Conservation (phyloP, 2,888 invertebrate genomes). For the Agonopterix arenella region DNA sequence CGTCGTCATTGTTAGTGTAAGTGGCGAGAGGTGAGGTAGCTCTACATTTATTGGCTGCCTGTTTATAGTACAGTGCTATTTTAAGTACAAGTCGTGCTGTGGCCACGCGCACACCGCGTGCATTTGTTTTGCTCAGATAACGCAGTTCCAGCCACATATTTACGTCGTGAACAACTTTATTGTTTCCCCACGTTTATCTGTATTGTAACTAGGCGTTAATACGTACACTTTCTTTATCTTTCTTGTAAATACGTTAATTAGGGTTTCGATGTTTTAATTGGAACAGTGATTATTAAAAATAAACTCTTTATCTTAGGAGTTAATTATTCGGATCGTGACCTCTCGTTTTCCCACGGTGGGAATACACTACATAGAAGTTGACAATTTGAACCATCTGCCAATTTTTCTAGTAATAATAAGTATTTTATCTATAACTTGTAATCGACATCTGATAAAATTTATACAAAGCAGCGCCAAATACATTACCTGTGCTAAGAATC, state of each 20-base stretch:
- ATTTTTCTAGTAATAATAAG: too few species aligned
- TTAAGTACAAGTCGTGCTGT: conserved; percentile 28
- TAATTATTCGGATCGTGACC: neutral
- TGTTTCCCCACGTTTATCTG: conserved; percentile 34
- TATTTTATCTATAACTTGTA: too few species aligned
- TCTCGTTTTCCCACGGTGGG: conserved; percentile 1
- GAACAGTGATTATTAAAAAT: conserved; percentile 8
- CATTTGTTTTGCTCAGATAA: conserved; percentile 65
- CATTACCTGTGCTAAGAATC: too few species aligned
- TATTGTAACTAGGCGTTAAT: conserved; percentile 38
- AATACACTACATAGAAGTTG: too few species aligned
- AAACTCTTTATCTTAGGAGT: neutral
- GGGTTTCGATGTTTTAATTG: conserved; percentile 32
- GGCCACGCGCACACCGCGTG: conserved; percentile 64
- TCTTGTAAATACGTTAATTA: conserved; percentile 45
- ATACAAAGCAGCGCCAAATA: too few species aligned
- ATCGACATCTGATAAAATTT: too few species aligned
- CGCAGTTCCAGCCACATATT: conserved; percentile 42
- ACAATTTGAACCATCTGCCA: too few species aligned
- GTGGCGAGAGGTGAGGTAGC: conserved; percentile 21
- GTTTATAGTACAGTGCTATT: conserved; percentile 48
- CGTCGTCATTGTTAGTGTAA: conserved; percentile 9
- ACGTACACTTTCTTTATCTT: conserved; percentile 28
- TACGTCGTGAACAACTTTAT: conserved; percentile 51
- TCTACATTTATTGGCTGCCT: conserved; percentile 30